phyloP scores from a whole-genome alignment of 2,797 vertebrate genomes.

The Pygocentrus nattereri region DNA sequence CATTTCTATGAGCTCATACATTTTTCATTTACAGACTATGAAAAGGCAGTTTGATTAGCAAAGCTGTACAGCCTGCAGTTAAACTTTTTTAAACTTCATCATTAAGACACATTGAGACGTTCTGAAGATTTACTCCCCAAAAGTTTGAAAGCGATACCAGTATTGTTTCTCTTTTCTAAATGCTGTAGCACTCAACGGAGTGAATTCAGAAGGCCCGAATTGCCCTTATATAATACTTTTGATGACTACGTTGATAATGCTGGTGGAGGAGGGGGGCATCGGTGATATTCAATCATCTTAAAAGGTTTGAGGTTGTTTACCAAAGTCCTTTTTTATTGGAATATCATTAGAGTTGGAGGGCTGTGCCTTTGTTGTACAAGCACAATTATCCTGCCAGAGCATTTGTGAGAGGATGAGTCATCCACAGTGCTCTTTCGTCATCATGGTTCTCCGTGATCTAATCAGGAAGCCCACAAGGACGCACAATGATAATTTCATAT shows the following conservation, averaged over 20 bases:
- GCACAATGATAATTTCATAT: conserved; percentile 81
- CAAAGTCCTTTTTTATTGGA: conserved; percentile 77
- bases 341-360: conserved; percentile 76
- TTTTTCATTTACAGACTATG: neutral
- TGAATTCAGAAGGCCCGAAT: neutral
- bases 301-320: conserved; percentile 81
- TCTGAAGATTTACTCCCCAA: neutral
- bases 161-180: neutral
- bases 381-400: conserved; percentile 79
- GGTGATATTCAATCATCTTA: conserved; percentile 82
- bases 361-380: conserved; percentile 74
- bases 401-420: conserved; percentile 79
- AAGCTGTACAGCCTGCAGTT: neutral
- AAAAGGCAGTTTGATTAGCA: neutral
- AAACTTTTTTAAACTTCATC: neutral
- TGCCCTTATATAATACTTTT: neutral
- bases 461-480: conserved; percentile 84
- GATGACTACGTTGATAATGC: conserved; percentile 17
- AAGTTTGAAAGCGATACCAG: too few species aligned
- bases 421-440: conserved; percentile 73
- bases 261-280: conserved; percentile 57
- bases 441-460: conserved; percentile 73
- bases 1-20: too few species aligned
- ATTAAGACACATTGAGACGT: neutral
- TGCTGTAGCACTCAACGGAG: neutral